Conservation (phyloP, 2,888 invertebrate genomes). For the Hyposoter dolosus region DNA sequence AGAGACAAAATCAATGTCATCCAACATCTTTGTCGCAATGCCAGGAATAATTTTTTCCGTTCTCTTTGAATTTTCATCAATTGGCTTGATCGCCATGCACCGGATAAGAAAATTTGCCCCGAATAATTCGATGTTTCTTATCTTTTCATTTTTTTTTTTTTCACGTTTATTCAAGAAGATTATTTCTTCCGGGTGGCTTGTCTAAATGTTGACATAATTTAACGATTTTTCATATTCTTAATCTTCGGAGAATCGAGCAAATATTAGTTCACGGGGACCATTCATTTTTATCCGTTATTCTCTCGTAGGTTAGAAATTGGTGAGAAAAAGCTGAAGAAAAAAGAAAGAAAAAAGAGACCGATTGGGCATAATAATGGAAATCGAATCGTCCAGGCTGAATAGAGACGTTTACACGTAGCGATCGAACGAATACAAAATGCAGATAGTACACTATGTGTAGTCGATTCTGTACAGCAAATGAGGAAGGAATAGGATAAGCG, state of each 20-base stretch:
- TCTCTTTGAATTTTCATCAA: no score
- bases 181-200: not conserved
- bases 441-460: slow-evolving; percentile 47
- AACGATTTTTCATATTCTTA: not conserved
- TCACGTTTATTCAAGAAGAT: not conserved
- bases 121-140: no score
- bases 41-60: not conserved
- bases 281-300: not conserved
- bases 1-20: not conserved
- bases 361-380: slow-evolving; percentile 57
- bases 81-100: not conserved
- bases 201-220: not conserved
- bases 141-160: not conserved
- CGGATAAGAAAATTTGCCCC: not conserved
- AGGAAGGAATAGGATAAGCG: slow-evolving; percentile 46
- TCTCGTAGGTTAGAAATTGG: not conserved
- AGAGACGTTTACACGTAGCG: slow-evolving; percentile 62
- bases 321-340: slow-evolving; percentile 1
- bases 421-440: slow-evolving; percentile 52
- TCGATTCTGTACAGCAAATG: not conserved
- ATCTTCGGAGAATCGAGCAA: not conserved
- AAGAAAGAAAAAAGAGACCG: not conserved
- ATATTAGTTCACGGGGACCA: not conserved
- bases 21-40: not conserved
- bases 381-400: slow-evolving; percentile 60